phyloP scores from a whole-genome alignment of 1,140 invertebrate species.

The Dolichoris vasculosae region DNA sequence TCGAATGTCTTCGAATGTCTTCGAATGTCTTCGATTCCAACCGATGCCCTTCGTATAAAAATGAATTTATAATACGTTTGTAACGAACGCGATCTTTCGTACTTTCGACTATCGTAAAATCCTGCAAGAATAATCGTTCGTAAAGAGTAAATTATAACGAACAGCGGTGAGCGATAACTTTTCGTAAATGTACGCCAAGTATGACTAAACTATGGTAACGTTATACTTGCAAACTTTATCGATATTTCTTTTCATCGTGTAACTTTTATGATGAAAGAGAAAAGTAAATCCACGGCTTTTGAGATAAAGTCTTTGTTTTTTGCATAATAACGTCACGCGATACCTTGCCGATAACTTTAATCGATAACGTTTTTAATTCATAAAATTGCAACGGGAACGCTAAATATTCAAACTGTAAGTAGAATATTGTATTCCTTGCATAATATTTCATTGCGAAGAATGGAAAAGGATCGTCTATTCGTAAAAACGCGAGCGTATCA shows the following conservation, averaged over 20 bases:
- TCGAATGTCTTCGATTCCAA: too few species aligned
- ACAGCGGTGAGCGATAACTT: neutral
- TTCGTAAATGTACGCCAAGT: neutral
- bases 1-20: too few species aligned
- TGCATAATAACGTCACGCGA: neutral
- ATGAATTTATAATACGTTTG: neutral
- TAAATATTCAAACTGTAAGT: neutral
- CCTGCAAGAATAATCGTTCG: neutral
- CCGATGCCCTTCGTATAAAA: too few species aligned
- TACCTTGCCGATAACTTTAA: neutral
- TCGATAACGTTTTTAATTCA: neutral
- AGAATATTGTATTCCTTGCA: neutral
- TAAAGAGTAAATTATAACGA: neutral
- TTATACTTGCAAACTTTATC: slow-evolving; percentile 6
- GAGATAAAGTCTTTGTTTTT: neutral
- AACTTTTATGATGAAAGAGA: neutral
- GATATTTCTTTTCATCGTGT: neutral
- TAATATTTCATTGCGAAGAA: neutral
- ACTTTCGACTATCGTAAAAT: neutral
- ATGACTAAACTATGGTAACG: slow-evolving; percentile 7
- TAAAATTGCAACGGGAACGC: neutral
- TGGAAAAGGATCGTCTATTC: neutral
- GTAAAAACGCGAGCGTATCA: neutral
- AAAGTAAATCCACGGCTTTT: neutral
- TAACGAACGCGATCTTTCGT: neutral